phyloP scores from a whole-genome alignment of 2,113 vertebrate genomes.

The Oryzias celebensis region DNA sequence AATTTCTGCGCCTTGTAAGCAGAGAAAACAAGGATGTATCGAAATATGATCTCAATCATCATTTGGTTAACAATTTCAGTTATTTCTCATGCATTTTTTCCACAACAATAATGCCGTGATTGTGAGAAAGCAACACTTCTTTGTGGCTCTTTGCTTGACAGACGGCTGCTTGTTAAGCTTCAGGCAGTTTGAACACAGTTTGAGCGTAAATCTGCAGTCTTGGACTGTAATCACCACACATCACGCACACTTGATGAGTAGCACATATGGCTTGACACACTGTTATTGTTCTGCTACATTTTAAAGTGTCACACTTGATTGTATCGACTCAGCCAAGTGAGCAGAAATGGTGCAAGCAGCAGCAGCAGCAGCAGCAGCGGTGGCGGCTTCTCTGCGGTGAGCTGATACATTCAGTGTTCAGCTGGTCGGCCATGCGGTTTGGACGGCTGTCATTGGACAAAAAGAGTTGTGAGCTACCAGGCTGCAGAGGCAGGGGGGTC shows the following conservation, averaged over 20 bases:
- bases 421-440: constrained; percentile 3
- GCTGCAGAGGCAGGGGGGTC: not conserved
- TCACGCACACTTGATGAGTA: not conserved
- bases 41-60: too few relatives aligned
- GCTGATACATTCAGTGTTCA: not conserved
- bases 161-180: too few relatives aligned
- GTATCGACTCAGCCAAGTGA: constrained; percentile 6
- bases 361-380: constrained; percentile 1
- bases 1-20: too few relatives aligned
- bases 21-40: too few relatives aligned
- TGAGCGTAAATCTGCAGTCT: not conserved
- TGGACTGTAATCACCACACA: constrained; percentile 1
- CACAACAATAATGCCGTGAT: too few relatives aligned
- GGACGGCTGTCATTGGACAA: not conserved
- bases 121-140: too few relatives aligned
- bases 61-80: too few relatives aligned
- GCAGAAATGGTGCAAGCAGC: constrained; percentile 5
- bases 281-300: not conserved
- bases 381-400: not conserved
- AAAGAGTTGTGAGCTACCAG: not conserved
- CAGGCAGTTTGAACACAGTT: too few relatives aligned
- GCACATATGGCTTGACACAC: not conserved
- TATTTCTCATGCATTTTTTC: too few relatives aligned
- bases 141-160: too few relatives aligned
- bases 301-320: constrained; percentile 9